Percentiles rank a stretch among this genome's conserved stretches.
phyloP scores from a whole-genome alignment of 2,888 invertebrate species.

The Frankliniella intonsa region DNA sequence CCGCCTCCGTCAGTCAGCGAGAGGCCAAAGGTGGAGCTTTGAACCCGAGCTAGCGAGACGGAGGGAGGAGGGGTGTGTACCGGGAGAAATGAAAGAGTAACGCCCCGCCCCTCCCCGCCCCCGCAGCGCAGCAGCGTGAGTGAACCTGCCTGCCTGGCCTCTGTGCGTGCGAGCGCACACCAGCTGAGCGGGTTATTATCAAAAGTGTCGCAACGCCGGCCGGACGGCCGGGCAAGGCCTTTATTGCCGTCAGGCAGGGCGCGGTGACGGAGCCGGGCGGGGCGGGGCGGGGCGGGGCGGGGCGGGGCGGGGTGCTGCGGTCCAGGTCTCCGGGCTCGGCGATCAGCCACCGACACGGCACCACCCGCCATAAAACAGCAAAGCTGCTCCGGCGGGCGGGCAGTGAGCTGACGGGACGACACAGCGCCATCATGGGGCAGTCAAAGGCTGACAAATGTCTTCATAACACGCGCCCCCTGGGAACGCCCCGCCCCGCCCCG shows the following conservation, averaged over 20 bases:
- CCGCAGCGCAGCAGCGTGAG: no score
- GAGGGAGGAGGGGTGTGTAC: no score
- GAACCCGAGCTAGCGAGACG: no score
- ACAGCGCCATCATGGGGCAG: neutral
- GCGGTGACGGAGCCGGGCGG: neutral
- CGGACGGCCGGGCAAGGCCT: neutral
- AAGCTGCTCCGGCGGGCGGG: neutral
- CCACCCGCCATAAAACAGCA: neutral
- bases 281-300: neutral
- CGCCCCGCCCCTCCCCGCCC: no score
- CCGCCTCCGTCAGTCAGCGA: neutral
- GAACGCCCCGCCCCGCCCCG: neutral
- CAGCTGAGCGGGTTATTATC: neutral
- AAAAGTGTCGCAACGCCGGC: neutral
- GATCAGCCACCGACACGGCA: neutral
- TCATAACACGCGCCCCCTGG: neutral
- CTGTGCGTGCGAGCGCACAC: no score
- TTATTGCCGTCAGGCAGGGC: neutral
- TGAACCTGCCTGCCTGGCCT: no score
- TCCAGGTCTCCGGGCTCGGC: neutral
- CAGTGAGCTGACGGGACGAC: neutral
- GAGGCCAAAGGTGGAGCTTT: no score
- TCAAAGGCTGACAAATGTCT: conserved; percentile 23
- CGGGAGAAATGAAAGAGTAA: no score
- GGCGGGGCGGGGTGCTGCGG: neutral